These are phyloP conservation scores for Acanthopleura granulata DNA, from an alignment of 2,888 invertebrate species.

Conservation along the genomic window DNA sequence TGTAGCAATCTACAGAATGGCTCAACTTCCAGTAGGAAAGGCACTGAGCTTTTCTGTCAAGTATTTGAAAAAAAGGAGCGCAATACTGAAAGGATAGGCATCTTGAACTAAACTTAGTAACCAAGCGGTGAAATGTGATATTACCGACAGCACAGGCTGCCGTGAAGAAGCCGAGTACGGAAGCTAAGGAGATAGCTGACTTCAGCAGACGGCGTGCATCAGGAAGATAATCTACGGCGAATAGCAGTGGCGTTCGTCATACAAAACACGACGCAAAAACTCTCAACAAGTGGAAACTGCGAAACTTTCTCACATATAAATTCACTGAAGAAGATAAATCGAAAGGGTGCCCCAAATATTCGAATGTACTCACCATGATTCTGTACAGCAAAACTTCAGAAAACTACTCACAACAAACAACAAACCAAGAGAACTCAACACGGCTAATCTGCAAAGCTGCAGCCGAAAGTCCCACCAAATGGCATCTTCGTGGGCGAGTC, in stretches of 20 bases:
- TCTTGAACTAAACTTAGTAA: constrained; percentile 15
- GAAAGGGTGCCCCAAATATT: no score
- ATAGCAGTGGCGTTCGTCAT: constrained; percentile 8
- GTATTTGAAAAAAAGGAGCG: no score
- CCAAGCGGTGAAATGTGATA: constrained; percentile 9
- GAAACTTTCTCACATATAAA: no score
- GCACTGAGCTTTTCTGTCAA: no score
- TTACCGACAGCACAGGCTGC: background rate
- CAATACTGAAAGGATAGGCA: background rate
- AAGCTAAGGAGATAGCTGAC: constrained; percentile 1
- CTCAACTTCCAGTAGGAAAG: no score
- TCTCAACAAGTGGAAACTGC: background rate
- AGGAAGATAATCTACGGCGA: background rate
- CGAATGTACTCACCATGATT: constrained; percentile 12
- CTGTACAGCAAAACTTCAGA: constrained; percentile 18
- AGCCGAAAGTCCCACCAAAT: background rate
- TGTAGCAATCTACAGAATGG: no score
- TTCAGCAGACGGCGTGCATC: background rate
- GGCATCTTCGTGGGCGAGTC: constrained; percentile 8
- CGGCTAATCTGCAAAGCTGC: constrained; percentile 9
- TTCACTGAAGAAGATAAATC: no score
- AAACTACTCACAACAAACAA: constrained; percentile 17
- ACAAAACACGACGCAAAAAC: background rate
- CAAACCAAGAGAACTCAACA: constrained; percentile 15
- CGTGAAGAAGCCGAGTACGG: constrained; percentile 1